Base-by-base conservation (phyloP, 2,888 invertebrate species). In the Hemistola chrysoprasaria region DNA sequence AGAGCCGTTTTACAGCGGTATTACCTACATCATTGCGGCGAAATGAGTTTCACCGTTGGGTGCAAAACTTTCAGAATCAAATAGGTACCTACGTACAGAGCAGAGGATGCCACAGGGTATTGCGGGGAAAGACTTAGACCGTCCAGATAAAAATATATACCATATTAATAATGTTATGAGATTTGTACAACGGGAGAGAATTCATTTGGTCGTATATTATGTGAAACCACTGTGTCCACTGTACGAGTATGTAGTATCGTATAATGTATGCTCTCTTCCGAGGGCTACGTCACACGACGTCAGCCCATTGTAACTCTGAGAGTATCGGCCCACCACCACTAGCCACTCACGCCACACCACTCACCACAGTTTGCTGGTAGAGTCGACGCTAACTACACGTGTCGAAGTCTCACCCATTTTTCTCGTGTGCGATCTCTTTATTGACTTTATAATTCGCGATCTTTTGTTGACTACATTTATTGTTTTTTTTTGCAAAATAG, bases 281-380 rank as follows among this genome's bases (percentile, higher is more conserved):
- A 27, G 22, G 40, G 46, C 62, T 54, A 78, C 79, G 79, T 78
- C 78, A 78, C 59, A 50, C 60, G 48, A 71, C 75, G 77, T 78
- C 75, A 71, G 58, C 53, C 56, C 52, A 50, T 60, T 56, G 50
- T 28, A 30, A 31, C 25, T 23, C 31, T 42, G 3, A 16, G 3
- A 16, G 59, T 60, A 59, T 67, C 62, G 56, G 60, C 58, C 61
- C 62, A 56, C 60, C 44, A 55, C 58, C 63, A 56, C 39, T 50
- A 52, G 44, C 43, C 45, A 50, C 34, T 38, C 37, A 31, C 50
- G 37, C 29, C 26, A 22, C 41, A 38, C 55, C 37, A 28, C 11
- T 7, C 23, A 11, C 11, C 48, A 49, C 74, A 81, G 81, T 79
- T 56, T 65, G 59, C 57, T 69, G 65, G 68, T 72, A 68, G 76